Conservation (phyloP, 2,113 vertebrate species). For the Festucalex cinctus region DNA sequence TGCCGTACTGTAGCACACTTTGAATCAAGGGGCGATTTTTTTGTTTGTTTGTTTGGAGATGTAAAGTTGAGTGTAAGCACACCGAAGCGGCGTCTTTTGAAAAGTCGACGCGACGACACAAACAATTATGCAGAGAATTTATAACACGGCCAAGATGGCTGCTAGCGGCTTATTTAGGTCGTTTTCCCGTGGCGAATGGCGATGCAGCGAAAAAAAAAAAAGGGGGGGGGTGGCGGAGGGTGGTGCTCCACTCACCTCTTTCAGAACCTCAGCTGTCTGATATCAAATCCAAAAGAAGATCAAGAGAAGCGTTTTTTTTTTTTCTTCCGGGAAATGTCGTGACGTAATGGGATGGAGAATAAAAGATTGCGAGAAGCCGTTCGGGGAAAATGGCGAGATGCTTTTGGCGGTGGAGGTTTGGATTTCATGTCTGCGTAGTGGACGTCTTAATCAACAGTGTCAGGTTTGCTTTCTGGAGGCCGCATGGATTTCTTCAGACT, state of each 20-base stretch:
- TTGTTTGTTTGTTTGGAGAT: conserved; percentile 72
- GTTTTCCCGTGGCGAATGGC: background rate
- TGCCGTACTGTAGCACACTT: conserved; percentile 17
- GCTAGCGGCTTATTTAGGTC: conserved; percentile 42
- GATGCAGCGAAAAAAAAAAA: background rate
- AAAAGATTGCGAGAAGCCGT: conserved; percentile 21
- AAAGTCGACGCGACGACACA: conserved; percentile 65
- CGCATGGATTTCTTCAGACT: conserved; percentile 50
- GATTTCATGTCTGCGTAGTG: conserved; percentile 85
- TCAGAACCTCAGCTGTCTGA: conserved; percentile 47
- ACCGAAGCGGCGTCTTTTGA: conserved; percentile 60
- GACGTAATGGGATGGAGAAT: conserved; percentile 16
- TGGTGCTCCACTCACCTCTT: conserved; percentile 33
- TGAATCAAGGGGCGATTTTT: conserved; percentile 41
- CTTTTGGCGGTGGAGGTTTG: conserved; percentile 29
- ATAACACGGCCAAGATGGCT: conserved; percentile 68
- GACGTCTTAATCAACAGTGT: conserved; percentile 81
- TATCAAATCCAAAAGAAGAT: conserved; percentile 28
- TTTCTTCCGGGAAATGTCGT: background rate
- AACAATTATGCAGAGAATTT: conserved; percentile 62
- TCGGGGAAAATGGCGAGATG: conserved; percentile 1
- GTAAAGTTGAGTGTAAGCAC: conserved; percentile 54
- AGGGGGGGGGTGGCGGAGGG: background rate
- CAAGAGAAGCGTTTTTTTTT: conserved; percentile 25
- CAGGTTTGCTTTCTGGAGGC: conserved; percentile 68